Evolutionary conservation across 2,888 invertebrate genomes (phyloP).

Genomic region (Chloroclystis v-ata): DNA sequence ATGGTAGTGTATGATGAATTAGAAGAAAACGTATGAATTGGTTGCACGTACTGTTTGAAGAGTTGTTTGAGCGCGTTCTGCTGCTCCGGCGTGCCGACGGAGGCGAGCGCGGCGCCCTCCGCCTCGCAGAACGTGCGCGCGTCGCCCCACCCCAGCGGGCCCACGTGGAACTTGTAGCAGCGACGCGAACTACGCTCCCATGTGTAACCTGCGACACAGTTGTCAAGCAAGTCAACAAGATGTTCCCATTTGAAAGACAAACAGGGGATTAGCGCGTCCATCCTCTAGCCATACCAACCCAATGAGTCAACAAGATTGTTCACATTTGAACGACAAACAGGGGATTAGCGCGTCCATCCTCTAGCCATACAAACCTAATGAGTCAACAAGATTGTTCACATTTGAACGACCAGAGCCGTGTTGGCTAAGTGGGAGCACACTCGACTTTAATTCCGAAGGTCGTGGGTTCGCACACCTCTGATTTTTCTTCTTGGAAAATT

Average conservation of each 20-base stretch:
- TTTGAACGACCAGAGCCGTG: too few species aligned
- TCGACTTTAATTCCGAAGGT: too few species aligned
- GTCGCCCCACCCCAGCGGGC: not conserved
- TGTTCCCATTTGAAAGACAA: not conserved
- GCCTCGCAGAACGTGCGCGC: not conserved
- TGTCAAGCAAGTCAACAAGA: not conserved
- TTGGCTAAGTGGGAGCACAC: too few species aligned
- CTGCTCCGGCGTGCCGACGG: not conserved
- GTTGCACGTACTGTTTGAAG: not conserved
- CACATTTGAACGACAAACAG: not conserved
- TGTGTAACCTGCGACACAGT: not conserved
- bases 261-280: not conserved
- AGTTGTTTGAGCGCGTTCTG: not conserved
- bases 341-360: not conserved
- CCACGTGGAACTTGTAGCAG: slow-evolving; percentile 1
- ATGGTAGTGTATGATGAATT: too few species aligned
- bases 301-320: not conserved
- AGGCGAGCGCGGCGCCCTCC: not conserved
- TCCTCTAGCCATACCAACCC: too few species aligned
- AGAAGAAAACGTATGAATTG: too few species aligned
- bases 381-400: not conserved
- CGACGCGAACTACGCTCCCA: not conserved
- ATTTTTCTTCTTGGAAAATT: too few species aligned
- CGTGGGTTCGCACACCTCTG: not conserved
- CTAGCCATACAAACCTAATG: too few species aligned